Evolutionary conservation across 2,797 vertebrate genomes (phyloP).

Genomic region (Coendou prehensilis): DNA sequence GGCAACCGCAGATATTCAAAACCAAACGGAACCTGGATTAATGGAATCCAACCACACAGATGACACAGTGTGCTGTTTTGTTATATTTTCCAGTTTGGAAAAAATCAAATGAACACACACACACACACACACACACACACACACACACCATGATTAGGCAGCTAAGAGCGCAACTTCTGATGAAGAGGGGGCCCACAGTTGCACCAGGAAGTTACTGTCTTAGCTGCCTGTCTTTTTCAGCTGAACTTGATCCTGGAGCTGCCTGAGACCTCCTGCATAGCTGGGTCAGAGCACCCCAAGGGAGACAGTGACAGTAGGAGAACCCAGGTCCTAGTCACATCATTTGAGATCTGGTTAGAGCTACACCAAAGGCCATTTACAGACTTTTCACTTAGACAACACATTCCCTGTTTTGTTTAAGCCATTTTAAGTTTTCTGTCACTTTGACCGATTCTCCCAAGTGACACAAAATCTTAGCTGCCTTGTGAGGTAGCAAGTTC

Average conservation of each 20-base stretch:
- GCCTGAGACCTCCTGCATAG: background rate
- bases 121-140: background rate
- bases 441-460: background rate
- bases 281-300: background rate
- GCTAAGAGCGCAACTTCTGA: background rate
- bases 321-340: background rate
- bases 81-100: background rate
- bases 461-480: conserved; percentile 10
- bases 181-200: background rate
- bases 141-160: background rate
- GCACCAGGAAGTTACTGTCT: background rate
- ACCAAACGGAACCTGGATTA: background rate
- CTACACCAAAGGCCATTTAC: background rate
- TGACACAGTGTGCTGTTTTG: background rate
- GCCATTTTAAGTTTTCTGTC: conserved; percentile 15
- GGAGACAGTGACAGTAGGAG: background rate
- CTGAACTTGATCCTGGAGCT: background rate
- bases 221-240: background rate
- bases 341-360: background rate
- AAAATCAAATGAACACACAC: background rate
- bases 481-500: conserved; percentile 28
- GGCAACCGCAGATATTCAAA: conserved; percentile 43
- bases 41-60: background rate
- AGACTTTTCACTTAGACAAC: background rate
- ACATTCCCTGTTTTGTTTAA: background rate